These are phyloP conservation scores for Zalophus californianus DNA, from an alignment of 2,797 vertebrate genomes.

Conservation along the genomic window DNA sequence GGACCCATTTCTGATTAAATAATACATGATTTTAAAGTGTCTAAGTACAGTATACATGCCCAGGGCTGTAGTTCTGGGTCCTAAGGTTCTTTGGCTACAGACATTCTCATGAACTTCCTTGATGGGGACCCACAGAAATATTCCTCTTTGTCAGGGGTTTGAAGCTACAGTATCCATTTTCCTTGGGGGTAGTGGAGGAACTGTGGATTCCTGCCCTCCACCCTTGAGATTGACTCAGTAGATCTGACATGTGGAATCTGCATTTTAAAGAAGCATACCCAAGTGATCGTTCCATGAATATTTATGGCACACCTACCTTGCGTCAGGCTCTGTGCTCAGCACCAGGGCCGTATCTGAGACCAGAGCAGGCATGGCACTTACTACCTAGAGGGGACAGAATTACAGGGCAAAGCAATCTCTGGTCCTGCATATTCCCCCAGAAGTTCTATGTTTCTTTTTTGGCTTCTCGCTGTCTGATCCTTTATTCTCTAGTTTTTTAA, in stretches of 20 bases:
- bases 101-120: not conserved
- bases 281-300: not conserved
- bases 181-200: not conserved
- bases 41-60: not conserved
- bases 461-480: not conserved
- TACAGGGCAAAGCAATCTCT: not conserved
- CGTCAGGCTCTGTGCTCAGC: not conserved
- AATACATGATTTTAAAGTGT: slow-evolving; percentile 71
- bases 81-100: slow-evolving; percentile 50
- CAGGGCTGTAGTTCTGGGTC: slow-evolving; percentile 21
- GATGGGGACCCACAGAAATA: not conserved
- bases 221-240: not conserved
- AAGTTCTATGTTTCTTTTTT: not conserved
- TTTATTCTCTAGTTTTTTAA: not conserved
- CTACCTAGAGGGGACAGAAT: not conserved
- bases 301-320: not conserved
- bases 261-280: not conserved
- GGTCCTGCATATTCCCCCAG: not conserved
- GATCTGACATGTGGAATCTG: not conserved
- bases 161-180: not conserved
- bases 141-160: not conserved
- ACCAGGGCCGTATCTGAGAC: not conserved
- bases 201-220: not conserved
- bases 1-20: slow-evolving; percentile 79
- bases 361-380: not conserved